A percentile compares a stretch with the other conserved stretches of the same genome.
These are phyloP conservation scores for Lasioglossum malachurum DNA, from an alignment of 2,888 invertebrate genomes.

Conservation along the genomic window DNA sequence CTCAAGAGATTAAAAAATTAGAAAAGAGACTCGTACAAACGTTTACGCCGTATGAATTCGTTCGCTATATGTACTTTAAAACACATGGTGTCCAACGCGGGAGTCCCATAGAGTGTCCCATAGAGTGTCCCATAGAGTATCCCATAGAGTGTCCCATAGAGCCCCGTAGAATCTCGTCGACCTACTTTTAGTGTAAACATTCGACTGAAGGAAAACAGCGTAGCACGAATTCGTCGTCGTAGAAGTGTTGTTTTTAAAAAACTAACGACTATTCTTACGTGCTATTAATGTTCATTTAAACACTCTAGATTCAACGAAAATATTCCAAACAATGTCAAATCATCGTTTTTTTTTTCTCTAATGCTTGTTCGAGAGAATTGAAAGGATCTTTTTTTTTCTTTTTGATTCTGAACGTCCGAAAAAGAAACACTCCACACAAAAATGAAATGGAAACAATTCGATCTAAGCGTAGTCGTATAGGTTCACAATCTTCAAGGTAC, in stretches of 20 bases:
- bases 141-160: background rate
- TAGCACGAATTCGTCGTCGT: background rate
- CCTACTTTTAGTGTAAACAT: background rate
- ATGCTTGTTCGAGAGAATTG: background rate
- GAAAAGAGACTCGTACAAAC: background rate
- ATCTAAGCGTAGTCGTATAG: slow-evolving; percentile 44
- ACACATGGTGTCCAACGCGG: background rate
- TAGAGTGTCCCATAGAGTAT: background rate
- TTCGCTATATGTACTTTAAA: background rate
- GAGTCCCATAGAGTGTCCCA: background rate
- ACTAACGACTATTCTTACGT: background rate
- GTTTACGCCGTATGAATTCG: background rate
- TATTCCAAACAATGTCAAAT: background rate
- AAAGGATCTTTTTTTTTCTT: background rate
- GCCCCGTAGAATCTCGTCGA: background rate
- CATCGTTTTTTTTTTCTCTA: background rate
- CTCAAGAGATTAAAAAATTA: background rate
- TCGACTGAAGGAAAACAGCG: background rate
- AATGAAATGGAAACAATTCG: slow-evolving; percentile 22
- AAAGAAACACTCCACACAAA: slow-evolving; percentile 12
- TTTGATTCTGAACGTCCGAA: background rate
- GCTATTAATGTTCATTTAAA: background rate
- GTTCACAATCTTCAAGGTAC: slow-evolving; percentile 17
- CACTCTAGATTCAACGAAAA: background rate
- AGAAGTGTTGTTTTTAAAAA: slow-evolving; percentile 6